Evolutionary conservation across 2,888 invertebrate genomes (phyloP), one percentile per base, ranked within the genome.

Genomic region (Heliconius ismenius): DNA sequence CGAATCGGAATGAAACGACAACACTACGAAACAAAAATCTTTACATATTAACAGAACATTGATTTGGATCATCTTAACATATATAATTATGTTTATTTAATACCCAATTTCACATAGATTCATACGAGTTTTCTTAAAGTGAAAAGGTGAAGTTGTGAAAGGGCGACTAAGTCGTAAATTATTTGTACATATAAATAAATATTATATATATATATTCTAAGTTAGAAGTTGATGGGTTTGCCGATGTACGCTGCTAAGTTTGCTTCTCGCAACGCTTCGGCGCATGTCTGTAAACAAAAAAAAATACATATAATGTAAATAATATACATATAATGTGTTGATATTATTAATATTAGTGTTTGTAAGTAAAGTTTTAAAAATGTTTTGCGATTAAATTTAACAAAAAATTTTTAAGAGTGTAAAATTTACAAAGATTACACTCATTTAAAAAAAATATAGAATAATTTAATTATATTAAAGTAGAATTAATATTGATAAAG

Each of bases 211-310:
- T 76, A 76, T 73, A 3, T 28, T 75, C 82, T 87, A 83, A 75
- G 79, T 86, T 97, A 97, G 91, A 98, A 99, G 95, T 99, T 99
- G 92, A 99, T 99, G 58, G 99, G 96, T 95, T 99, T 99, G 86
- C 99, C 99, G 89, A 95, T 97, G 90, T 98, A 98, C 39, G 99
- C 99, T 21, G 98, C 97, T 82, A 99, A 89, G 89, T 99, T 98
- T 54, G 99, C 99, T 95, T 99, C 99, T 89, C 99, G 96, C 77
- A 99, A 95, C 2, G 99, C 99, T 94, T 99, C 99, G 9, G 99
- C 95, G 85, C 99, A 98, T 70, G 99, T 99, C 98, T 98, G 95
- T 0, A 21, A 70, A 69, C 21, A 54, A 2, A 4, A 49, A 32
- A 43, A 21, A 75, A 65, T 24, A 43, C 24, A n/a, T 58, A 67